phyloP scores from a whole-genome alignment of 2,888 invertebrate species.

The Eumacrocentrus americanus region DNA sequence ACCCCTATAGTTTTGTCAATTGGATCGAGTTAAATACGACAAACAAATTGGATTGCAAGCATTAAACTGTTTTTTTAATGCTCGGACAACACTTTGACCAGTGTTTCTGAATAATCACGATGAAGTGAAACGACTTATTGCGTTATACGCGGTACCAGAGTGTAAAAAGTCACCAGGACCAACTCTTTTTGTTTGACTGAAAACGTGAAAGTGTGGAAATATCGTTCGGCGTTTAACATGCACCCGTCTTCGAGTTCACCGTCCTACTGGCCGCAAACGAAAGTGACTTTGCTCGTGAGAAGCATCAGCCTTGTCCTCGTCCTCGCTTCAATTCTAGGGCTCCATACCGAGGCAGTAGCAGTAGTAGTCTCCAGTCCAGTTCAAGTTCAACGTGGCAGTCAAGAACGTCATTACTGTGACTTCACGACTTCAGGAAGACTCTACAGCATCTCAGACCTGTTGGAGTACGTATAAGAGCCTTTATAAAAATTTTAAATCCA shows the following conservation, averaged over 20 bases:
- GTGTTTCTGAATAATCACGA: background rate
- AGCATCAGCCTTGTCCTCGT: conserved; percentile 26
- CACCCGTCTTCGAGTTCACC: conserved; percentile 19
- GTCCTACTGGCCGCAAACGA: conserved; percentile 25
- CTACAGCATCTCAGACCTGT: conserved; percentile 48
- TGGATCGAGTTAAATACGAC: no score
- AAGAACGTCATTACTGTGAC: conserved; percentile 27
- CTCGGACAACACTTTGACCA: no score
- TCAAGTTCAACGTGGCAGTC: conserved; percentile 27
- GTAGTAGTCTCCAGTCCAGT: conserved; percentile 24
- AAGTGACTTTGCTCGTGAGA: conserved; percentile 22
- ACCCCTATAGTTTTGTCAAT: conserved; percentile 5
- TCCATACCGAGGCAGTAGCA: conserved; percentile 20
- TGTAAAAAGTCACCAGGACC: background rate
- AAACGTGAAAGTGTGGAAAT: conserved; percentile 5
- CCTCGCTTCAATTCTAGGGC: conserved; percentile 24
- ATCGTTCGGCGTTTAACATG: conserved; percentile 8
- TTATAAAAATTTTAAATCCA: background rate
- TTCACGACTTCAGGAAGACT: conserved; percentile 35
- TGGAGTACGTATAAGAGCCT: conserved; percentile 44
- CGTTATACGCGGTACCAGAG: background rate
- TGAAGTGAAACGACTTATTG: background rate
- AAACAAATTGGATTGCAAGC: no score
- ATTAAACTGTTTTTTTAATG: background rate
- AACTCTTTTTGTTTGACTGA: no score